Evolutionary conservation across 2,113 vertebrate species (phyloP).

Genomic region (Catharus bicknelli): DNA sequence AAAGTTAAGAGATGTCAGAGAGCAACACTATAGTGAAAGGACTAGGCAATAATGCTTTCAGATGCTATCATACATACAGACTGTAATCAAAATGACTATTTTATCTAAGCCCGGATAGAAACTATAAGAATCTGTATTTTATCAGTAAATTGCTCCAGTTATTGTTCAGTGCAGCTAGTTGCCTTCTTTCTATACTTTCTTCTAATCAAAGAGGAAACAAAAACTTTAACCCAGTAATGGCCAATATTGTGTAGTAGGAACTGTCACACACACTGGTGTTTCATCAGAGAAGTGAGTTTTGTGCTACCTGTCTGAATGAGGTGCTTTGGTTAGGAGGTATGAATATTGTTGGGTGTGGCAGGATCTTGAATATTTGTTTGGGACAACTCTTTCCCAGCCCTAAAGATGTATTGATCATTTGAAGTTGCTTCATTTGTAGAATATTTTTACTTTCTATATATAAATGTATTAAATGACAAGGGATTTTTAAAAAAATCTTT

Average conservation of each 20-base stretch:
- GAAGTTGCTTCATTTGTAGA: neutral
- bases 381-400: neutral
- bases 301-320: neutral
- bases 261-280: neutral
- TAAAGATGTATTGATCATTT: neutral
- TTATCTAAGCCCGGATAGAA: neutral
- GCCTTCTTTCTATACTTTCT: neutral
- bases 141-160: neutral
- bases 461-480: neutral
- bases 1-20: neutral
- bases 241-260: neutral
- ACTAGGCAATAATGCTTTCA: neutral
- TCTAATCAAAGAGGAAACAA: neutral
- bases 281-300: neutral
- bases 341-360: neutral
- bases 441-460: neutral
- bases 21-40: neutral
- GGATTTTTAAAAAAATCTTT: neutral
- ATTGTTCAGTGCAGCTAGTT: neutral
- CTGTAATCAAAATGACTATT: neutral
- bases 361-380: neutral
- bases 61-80: neutral
- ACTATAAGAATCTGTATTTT: neutral
- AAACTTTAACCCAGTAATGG: neutral
- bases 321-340: neutral